These are phyloP conservation scores for Chromis chromis DNA, from an alignment of 2,797 vertebrate genomes.

Conservation along the genomic window DNA sequence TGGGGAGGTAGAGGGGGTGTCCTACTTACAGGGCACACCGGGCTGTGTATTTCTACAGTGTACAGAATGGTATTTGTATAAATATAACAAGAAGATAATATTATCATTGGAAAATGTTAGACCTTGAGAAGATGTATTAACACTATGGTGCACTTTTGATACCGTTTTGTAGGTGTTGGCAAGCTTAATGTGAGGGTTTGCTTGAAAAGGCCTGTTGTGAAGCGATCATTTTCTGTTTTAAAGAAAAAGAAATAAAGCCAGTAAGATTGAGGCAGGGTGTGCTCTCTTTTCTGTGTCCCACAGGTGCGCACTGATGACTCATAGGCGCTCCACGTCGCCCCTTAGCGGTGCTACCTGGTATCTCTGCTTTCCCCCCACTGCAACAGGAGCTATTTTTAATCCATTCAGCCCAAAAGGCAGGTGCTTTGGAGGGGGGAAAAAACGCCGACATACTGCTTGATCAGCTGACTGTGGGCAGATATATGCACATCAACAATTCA, in stretches of 20 bases:
- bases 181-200: constrained; percentile 89
- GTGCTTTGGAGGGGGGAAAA: constrained; percentile 2
- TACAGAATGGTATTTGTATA: constrained; percentile 94
- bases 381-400: constrained; percentile 69
- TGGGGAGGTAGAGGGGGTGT: constrained; percentile 69
- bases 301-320: constrained; percentile 80
- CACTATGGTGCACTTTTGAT: constrained; percentile 94
- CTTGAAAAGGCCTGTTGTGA: constrained; percentile 89
- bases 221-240: constrained; percentile 91
- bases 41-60: constrained; percentile 91
- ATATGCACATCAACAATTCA: constrained; percentile 6
- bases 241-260: constrained; percentile 89
- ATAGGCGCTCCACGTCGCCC: constrained; percentile 66
- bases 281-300: constrained; percentile 40
- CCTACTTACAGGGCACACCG: constrained; percentile 84
- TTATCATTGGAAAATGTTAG: constrained; percentile 84
- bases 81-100: constrained; percentile 88
- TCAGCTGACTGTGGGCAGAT: background rate
- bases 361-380: constrained; percentile 33
- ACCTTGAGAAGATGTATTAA: constrained; percentile 87
- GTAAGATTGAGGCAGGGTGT: constrained; percentile 69
- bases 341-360: constrained; percentile 39
- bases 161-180: constrained; percentile 92
- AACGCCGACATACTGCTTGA: constrained; percentile 9
- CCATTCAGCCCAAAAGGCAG: constrained; percentile 40